Conservation (phyloP, 2,113 vertebrate genomes). For the Zapornia atra region DNA sequence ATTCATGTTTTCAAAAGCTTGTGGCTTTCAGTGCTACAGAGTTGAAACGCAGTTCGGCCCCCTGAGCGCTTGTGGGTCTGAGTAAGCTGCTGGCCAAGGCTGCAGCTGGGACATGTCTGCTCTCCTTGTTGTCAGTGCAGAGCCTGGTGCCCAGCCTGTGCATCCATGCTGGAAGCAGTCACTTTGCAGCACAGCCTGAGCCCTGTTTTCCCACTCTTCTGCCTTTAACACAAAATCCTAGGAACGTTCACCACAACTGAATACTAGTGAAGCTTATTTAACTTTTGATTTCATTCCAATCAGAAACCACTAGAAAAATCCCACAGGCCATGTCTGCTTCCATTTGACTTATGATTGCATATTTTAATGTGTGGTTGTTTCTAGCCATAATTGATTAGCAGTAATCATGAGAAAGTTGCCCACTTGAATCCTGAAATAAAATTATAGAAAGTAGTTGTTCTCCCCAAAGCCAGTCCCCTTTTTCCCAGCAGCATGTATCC, state of each 20-base stretch:
- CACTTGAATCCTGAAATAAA: background rate
- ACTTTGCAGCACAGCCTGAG: background rate
- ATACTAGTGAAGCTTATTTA: background rate
- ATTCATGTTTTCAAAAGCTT: background rate
- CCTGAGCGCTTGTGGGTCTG: background rate
- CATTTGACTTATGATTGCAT: background rate
- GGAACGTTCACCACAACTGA: background rate
- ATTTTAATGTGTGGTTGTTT: background rate
- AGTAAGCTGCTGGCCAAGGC: background rate
- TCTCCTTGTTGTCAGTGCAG: background rate
- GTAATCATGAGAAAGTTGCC: background rate
- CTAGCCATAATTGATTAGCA: background rate
- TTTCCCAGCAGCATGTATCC: background rate
- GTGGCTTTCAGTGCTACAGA: background rate
- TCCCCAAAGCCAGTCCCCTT: background rate
- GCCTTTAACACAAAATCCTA: background rate
- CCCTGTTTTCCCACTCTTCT: background rate
- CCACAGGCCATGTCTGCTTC: background rate
- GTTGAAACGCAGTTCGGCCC: background rate
- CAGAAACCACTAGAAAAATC: background rate
- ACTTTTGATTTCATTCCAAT: background rate
- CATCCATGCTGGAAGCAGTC: background rate
- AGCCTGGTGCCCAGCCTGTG: background rate
- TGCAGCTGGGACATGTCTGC: background rate
- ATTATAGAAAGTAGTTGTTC: background rate